A percentile compares a stretch with the other conserved stretches of the same genome.
Conservation (phyloP, 2,113 vertebrate genomes). For the Grammomys dolichurus region DNA sequence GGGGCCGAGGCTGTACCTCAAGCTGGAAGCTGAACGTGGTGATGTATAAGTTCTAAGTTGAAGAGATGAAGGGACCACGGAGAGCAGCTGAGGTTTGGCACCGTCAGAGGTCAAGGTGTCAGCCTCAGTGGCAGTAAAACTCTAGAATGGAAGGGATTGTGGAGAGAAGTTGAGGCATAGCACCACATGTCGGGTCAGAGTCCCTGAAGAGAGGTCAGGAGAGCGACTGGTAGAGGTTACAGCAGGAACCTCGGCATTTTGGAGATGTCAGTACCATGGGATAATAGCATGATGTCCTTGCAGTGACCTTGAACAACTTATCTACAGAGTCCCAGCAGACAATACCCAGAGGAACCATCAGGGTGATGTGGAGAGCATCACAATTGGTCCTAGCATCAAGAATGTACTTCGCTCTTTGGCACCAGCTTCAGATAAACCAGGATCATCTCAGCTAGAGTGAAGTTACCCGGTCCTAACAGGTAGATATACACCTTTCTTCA, state of each 20-base stretch:
- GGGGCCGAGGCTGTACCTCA: neutral
- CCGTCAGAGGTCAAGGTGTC: neutral
- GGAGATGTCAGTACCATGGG: neutral
- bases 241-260: neutral
- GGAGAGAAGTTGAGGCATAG: neutral
- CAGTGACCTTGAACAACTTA: neutral
- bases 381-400: too few relatives aligned
- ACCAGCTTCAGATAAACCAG: too few relatives aligned
- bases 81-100: neutral
- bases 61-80: neutral
- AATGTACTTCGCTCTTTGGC: too few relatives aligned
- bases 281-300: neutral
- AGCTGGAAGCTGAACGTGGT: neutral
- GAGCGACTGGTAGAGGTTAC: neutral
- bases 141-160: neutral
- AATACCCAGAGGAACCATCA: neutral
- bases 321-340: neutral
- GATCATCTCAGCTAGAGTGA: neutral
- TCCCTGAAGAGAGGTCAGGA: neutral
- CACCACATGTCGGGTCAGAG: neutral
- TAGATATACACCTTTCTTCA: neutral
- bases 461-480: neutral
- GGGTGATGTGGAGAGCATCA: too few relatives aligned
- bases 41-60: neutral
- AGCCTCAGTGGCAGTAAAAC: neutral